phyloP scores from a whole-genome alignment of 2,113 vertebrate species.

The Felis chaus region DNA sequence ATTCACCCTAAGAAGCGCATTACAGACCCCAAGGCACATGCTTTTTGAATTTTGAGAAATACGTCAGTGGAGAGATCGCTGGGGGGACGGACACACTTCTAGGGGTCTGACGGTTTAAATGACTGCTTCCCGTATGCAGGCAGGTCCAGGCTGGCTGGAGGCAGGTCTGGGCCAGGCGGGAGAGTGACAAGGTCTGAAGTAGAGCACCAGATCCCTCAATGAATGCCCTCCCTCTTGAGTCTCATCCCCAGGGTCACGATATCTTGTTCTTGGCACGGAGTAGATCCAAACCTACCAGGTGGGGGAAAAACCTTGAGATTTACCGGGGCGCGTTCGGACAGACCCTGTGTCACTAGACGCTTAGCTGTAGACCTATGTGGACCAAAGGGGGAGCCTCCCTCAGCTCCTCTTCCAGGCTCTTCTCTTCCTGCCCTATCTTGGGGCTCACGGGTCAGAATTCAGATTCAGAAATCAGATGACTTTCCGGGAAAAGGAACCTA shows the following conservation, averaged over 20 bases:
- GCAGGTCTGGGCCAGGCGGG: not conserved
- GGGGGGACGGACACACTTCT: not conserved
- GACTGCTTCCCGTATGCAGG: not conserved
- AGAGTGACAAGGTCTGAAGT: not conserved
- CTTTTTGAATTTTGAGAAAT: not conserved
- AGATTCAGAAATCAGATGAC: not conserved
- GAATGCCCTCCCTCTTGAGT: not conserved
- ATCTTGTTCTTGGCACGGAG: not conserved
- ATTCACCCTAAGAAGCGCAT: not conserved
- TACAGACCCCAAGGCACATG: not conserved
- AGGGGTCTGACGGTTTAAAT: not conserved
- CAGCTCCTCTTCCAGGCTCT: not conserved
- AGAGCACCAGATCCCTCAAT: not conserved
- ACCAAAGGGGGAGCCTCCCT: not conserved
- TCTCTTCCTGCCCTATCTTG: not conserved
- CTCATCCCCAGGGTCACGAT: not conserved
- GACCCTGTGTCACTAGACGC: no score
- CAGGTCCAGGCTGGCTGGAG: not conserved
- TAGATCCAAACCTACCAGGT: not conserved
- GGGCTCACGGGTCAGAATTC: not conserved
- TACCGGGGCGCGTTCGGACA: not conserved
- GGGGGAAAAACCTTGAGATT: no score
- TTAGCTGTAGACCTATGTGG: fast-evolving
- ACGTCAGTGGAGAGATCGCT: not conserved
- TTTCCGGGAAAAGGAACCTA: conserved; percentile 29